Percentiles rank a stretch among this genome's conserved stretches.
These are phyloP conservation scores for Hippocampus guttulatus DNA, from an alignment of 2,113 vertebrate species.

Conservation along the genomic window DNA sequence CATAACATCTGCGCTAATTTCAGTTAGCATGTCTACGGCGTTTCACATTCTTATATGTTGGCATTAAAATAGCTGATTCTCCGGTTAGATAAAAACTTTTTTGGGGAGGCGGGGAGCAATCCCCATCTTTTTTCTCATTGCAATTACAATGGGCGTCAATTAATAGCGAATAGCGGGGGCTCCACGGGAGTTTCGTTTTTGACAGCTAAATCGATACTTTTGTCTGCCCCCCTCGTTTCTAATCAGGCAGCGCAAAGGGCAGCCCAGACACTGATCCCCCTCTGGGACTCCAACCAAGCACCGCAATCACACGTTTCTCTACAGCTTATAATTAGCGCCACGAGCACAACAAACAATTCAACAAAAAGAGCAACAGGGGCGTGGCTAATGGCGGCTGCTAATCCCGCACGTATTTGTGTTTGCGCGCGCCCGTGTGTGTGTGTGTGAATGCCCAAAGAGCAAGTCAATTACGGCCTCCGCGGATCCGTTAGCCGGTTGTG, in stretches of 20 bases:
- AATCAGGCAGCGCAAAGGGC: conserved; percentile 62
- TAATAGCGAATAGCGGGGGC: too few relatives aligned
- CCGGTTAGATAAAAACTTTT: too few relatives aligned
- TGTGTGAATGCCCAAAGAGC: conserved; percentile 17
- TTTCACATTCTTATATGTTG: too few relatives aligned
- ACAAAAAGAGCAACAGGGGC: conserved; percentile 25
- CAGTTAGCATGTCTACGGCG: too few relatives aligned
- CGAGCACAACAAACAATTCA: conserved; percentile 37
- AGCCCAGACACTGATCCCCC: conserved; percentile 60
- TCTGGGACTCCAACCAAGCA: conserved; percentile 63
- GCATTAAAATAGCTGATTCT: too few relatives aligned
- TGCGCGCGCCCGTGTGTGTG: neutral
- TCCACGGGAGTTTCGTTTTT: too few relatives aligned
- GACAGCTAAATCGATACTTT: too few relatives aligned
- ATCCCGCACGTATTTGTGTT: conserved; percentile 28
- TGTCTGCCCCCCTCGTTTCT: conserved; percentile 25
- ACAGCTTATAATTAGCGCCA: conserved; percentile 63
- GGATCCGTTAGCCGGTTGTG: conserved; percentile 66
- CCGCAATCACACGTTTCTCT: conserved; percentile 59
- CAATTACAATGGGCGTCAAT: too few relatives aligned
- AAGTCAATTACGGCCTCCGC: conserved; percentile 64
- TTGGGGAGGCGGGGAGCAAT: too few relatives aligned
- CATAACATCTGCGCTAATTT: too few relatives aligned
- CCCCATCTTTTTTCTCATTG: too few relatives aligned
- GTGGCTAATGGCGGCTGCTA: conserved; percentile 22